These are phyloP conservation scores for Zaprionus capensis DNA, from an alignment of 1,140 invertebrate genomes.

Conservation along the genomic window DNA sequence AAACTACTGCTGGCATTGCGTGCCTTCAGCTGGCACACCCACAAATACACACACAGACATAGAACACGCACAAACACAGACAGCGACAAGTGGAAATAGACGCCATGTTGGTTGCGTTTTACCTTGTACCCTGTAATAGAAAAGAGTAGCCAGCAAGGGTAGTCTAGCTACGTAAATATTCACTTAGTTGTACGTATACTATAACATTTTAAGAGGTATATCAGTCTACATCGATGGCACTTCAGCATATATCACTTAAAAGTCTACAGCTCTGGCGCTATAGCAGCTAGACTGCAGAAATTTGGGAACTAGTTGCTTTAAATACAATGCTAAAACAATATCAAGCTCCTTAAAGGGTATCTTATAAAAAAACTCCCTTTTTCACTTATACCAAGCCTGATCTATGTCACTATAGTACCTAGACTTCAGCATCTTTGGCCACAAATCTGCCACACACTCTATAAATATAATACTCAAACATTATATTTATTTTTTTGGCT, in stretches of 20 bases:
- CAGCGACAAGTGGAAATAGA: constrained; percentile 21
- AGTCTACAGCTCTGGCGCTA: neutral
- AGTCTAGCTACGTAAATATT: neutral
- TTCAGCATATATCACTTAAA: neutral
- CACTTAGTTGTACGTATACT: neutral
- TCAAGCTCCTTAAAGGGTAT: constrained; percentile 18
- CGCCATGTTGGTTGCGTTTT: constrained; percentile 15
- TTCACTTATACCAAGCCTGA: neutral
- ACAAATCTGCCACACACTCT: too few species aligned
- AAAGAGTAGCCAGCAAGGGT: neutral
- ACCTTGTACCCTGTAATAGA: constrained; percentile 16
- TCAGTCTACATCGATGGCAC: neutral
- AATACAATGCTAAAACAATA: neutral
- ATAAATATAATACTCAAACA: too few species aligned
- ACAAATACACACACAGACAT: constrained; percentile 2
- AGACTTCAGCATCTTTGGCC: too few species aligned
- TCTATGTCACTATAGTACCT: too few species aligned
- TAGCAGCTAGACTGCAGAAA: neutral
- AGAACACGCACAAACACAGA: constrained; percentile 6
- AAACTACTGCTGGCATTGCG: constrained; percentile 40
- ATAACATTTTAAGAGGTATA: neutral
- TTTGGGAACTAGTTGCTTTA: neutral
- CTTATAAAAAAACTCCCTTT: neutral
- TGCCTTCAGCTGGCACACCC: constrained; percentile 42
- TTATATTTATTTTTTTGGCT: neutral